Evolutionary conservation across 2,888 invertebrate species (phyloP).

Genomic region (Pollenia griseotomentosa): DNA sequence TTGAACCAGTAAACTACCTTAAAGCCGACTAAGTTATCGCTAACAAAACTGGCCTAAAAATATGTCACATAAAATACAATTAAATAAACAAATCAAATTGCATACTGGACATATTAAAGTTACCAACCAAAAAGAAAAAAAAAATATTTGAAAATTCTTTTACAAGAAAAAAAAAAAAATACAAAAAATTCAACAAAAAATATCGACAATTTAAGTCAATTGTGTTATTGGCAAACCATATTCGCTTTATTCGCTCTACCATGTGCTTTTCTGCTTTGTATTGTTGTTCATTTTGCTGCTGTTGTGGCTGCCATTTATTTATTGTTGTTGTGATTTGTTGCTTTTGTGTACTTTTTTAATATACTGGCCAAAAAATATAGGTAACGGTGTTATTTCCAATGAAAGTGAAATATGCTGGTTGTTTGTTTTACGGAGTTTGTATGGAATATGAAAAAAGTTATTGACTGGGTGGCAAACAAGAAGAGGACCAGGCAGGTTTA

Average conservation of each 20-base stretch:
- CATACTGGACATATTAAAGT: slow-evolving; percentile 28
- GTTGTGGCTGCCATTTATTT: too few relatives aligned
- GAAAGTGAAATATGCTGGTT: slow-evolving; percentile 65
- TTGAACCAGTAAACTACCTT: too few relatives aligned
- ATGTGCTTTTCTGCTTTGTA: slow-evolving; percentile 17
- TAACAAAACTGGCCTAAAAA: slow-evolving; percentile 24
- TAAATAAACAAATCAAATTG: background rate
- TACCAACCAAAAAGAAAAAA: background rate
- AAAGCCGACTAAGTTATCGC: background rate
- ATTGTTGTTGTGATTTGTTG: background rate
- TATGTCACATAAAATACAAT: slow-evolving; percentile 9
- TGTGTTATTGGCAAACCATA: slow-evolving; percentile 63
- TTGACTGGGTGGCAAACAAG: background rate
- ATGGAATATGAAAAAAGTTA: background rate
- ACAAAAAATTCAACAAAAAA: background rate
- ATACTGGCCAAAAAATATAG: slow-evolving; percentile 66
- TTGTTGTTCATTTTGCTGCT: background rate
- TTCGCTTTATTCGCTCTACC: slow-evolving; percentile 27
- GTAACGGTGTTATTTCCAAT: slow-evolving; percentile 64
- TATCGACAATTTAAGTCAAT: slow-evolving; percentile 56
- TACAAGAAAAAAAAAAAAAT: background rate
- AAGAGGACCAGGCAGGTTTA: slow-evolving; percentile 30
- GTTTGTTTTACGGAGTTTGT: background rate
- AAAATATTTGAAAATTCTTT: too few relatives aligned
- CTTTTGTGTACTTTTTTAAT: slow-evolving; percentile 41